A percentile compares a stretch with the other conserved stretches of the same genome.
Evolutionary conservation across 2,797 vertebrate species (phyloP).

Genomic region (Tamandua tetradactyla): DNA sequence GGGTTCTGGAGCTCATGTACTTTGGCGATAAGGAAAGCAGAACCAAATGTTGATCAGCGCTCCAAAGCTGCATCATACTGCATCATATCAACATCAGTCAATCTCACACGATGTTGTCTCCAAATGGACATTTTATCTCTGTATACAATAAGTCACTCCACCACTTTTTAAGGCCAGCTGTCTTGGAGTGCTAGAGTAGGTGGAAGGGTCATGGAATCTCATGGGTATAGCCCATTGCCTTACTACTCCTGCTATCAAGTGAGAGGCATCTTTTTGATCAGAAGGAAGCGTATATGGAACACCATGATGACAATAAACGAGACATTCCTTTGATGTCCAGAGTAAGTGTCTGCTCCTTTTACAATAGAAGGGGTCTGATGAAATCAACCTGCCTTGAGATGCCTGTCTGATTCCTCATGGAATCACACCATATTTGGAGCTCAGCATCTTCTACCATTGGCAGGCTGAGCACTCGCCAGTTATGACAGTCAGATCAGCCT

Average conservation of each 20-base stretch:
- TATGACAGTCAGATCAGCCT: neutral
- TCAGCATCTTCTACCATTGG: neutral
- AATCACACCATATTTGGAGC: neutral
- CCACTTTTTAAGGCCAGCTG: neutral
- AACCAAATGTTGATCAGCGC: neutral
- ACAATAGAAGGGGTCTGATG: neutral
- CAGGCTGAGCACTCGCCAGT: no score
- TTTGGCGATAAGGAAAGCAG: neutral
- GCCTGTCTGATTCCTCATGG: neutral
- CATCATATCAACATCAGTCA: neutral
- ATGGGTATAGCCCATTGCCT: no score
- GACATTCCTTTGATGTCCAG: neutral
- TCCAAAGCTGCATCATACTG: neutral
- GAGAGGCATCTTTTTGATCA: no score
- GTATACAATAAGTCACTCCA: no score
- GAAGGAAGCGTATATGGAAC: neutral
- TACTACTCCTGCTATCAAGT: neutral
- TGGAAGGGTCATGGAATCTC: neutral
- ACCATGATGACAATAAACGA: neutral
- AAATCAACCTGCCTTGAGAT: neutral
- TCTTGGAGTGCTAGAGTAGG: no score
- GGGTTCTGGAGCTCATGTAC: neutral
- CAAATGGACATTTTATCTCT: neutral
- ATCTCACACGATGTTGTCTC: neutral
- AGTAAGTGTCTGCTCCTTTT: neutral